phyloP scores from a whole-genome alignment of 1,140 invertebrate genomes.

The Drosophila dunni region DNA sequence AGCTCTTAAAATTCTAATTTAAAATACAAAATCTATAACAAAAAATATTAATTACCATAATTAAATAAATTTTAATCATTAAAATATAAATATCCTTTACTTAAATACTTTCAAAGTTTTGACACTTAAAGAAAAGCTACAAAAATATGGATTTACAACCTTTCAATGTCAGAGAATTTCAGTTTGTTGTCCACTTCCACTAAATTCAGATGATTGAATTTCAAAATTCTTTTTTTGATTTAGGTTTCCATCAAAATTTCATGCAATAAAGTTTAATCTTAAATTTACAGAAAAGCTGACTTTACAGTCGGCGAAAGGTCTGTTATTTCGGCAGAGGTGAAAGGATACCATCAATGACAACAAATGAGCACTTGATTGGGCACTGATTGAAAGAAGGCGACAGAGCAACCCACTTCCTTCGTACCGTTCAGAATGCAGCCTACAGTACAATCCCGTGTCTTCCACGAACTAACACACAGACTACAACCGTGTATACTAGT shows the following conservation, averaged over 20 bases:
- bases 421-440: neutral
- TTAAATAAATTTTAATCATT: too few species aligned
- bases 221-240: neutral
- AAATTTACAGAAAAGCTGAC: neutral
- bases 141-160: neutral
- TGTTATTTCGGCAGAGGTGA: neutral
- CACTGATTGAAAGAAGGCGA: neutral
- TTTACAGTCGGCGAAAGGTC: neutral
- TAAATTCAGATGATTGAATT: neutral
- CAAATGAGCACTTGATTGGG: neutral
- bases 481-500: neutral
- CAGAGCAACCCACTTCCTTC: neutral
- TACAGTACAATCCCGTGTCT: neutral
- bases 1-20: too few species aligned
- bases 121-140: too few species aligned
- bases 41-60: too few species aligned
- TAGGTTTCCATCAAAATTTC: neutral
- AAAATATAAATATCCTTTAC: too few species aligned
- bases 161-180: neutral
- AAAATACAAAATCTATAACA: too few species aligned
- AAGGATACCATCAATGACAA: neutral
- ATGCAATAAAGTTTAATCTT: neutral
- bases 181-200: neutral
- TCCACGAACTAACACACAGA: neutral
- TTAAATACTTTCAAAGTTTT: too few species aligned